phyloP scores from a whole-genome alignment of 2,797 vertebrate genomes.

The Bradypodion pumilum region DNA sequence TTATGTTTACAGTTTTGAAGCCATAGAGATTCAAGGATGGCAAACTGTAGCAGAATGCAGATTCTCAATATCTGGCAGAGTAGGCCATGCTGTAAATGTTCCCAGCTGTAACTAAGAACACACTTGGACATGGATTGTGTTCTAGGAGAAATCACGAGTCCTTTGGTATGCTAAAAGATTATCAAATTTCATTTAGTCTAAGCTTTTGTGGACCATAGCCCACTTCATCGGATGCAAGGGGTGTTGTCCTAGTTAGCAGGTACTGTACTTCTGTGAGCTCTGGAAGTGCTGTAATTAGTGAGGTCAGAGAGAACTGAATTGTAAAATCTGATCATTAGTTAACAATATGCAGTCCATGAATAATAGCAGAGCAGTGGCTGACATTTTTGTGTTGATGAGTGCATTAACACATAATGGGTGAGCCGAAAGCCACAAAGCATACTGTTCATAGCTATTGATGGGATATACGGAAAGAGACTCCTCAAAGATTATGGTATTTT shows the following conservation, averaged over 20 bases:
- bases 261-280: not conserved
- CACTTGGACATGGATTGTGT: not conserved
- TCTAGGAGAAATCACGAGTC: not conserved
- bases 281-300: not conserved
- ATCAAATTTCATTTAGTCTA: not conserved
- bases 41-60: not conserved
- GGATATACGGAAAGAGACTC: not conserved
- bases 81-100: not conserved
- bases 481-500: too few species aligned
- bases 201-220: not conserved
- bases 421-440: too few species aligned
- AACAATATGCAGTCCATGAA: not conserved
- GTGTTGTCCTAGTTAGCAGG: not conserved
- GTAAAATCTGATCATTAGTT: not conserved
- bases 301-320: not conserved
- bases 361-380: not conserved
- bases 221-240: not conserved
- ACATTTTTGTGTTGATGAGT: not conserved
- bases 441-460: not conserved
- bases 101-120: not conserved
- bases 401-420: not conserved
- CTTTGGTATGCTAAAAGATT: not conserved
- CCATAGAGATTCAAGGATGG: not conserved
- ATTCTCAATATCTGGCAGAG: not conserved
- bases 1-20: conserved; percentile 9